Conservation (phyloP, 2,888 invertebrate genomes). For the Lasioglossum pauxillum region DNA sequence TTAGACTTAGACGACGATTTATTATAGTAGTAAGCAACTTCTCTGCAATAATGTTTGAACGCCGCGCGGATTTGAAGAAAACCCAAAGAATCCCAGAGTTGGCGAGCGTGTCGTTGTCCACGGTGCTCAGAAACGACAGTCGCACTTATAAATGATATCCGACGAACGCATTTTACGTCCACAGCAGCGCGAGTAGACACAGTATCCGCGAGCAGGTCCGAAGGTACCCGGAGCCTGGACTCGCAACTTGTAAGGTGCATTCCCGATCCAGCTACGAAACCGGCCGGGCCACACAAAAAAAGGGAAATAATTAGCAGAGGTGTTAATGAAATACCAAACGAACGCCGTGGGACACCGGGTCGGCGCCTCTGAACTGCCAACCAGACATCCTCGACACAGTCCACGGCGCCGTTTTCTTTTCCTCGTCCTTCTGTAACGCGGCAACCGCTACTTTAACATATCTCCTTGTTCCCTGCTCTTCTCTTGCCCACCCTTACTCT, state of each 20-base stretch:
- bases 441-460: constrained; percentile 60
- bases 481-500: constrained; percentile 15
- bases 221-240: constrained; percentile 30
- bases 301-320: constrained; percentile 84
- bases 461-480: constrained; percentile 55
- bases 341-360: constrained; percentile 82
- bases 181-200: constrained; percentile 25
- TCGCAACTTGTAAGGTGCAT: constrained; percentile 71
- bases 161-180: constrained; percentile 30
- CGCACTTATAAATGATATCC: constrained; percentile 46
- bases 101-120: neutral
- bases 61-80: neutral
- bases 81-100: neutral
- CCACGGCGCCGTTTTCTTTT: constrained; percentile 82
- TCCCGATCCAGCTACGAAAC: constrained; percentile 71
- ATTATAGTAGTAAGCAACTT: neutral
- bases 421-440: constrained; percentile 54
- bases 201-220: constrained; percentile 34
- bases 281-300: constrained; percentile 72
- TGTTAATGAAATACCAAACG: constrained; percentile 84
- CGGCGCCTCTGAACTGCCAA: constrained; percentile 84
- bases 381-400: constrained; percentile 83
- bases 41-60: neutral
- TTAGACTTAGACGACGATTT: no score
- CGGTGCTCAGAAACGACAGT: neutral